Conservation (phyloP, 2,113 vertebrate species). For the Irena cyanogastra region DNA sequence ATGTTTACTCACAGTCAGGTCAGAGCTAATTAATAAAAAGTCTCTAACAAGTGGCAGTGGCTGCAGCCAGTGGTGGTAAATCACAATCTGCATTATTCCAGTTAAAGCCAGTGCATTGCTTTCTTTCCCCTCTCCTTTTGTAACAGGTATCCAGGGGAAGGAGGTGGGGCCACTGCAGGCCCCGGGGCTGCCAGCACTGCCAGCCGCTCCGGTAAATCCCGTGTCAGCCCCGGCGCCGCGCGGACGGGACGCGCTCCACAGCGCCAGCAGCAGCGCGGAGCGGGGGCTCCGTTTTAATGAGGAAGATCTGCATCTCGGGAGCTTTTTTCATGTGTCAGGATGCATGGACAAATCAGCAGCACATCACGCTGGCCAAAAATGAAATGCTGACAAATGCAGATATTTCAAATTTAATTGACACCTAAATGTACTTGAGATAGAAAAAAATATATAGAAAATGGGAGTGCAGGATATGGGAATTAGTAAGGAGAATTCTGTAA, state of each 20-base stretch:
- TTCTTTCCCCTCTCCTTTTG: background rate
- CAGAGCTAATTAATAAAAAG: background rate
- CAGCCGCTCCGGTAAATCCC: conserved; percentile 44
- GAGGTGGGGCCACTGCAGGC: background rate
- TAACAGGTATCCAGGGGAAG: background rate
- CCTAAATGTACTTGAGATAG: conserved; percentile 85
- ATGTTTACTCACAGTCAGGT: background rate
- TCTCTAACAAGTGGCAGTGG: background rate
- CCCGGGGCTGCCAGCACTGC: background rate
- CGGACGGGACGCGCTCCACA: conserved; percentile 72
- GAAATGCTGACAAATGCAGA: conserved; percentile 99
- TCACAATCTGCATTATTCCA: background rate
- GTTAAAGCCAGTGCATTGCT: background rate
- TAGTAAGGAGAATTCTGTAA: conserved; percentile 62
- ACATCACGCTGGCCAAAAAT: conserved; percentile 84
- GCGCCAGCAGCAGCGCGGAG: conserved; percentile 68
- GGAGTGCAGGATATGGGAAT: conserved; percentile 70
- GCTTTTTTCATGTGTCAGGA: conserved; percentile 85
- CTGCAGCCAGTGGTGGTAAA: background rate
- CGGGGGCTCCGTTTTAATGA: conserved; percentile 90
- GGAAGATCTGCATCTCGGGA: conserved; percentile 84
- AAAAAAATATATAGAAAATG: conserved; percentile 68
- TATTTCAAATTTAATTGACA: conserved; percentile 99
- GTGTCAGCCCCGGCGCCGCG: background rate
- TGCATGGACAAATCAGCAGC: conserved; percentile 89